Evolutionary conservation across 2,888 invertebrate genomes (phyloP).

Genomic region (Nephrotoma appendiculata): DNA sequence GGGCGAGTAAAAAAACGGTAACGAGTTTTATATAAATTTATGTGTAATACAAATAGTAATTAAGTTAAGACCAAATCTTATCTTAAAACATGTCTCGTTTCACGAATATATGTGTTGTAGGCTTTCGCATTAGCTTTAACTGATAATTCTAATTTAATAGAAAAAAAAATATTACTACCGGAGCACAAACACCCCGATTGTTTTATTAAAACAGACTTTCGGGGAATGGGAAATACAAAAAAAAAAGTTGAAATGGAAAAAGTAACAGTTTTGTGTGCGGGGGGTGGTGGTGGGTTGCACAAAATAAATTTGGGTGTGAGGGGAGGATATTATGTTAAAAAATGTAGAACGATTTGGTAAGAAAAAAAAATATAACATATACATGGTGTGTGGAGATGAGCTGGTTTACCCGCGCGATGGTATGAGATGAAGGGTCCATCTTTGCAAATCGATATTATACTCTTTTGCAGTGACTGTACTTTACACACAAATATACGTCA

Average conservation of each 20-base stretch:
- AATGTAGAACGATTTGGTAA: constrained; percentile 2
- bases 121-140: neutral
- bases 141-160: neutral
- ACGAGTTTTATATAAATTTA: neutral
- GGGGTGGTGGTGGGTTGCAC: neutral
- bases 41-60: neutral
- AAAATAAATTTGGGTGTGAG: neutral
- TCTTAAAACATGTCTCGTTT: neutral
- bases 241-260: neutral
- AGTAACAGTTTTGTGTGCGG: neutral
- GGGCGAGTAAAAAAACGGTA: neutral
- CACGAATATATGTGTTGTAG: neutral
- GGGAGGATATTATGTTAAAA: neutral
- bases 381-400: neutral
- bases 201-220: constrained; percentile 1
- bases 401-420: constrained; percentile 5
- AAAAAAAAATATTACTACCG: neutral
- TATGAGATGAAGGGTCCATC: constrained; percentile 27
- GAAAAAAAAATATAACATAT: constrained; percentile 2
- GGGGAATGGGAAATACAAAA: neutral
- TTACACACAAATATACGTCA: constrained; percentile 6
- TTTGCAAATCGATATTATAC: constrained; percentile 44
- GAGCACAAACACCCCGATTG: neutral
- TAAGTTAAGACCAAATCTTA: neutral
- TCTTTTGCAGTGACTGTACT: constrained; percentile 7